Evolutionary conservation across 1,140 invertebrate genomes (phyloP), one percentile per base, ranked within the genome.

Genomic region (Uloborus diversus): DNA sequence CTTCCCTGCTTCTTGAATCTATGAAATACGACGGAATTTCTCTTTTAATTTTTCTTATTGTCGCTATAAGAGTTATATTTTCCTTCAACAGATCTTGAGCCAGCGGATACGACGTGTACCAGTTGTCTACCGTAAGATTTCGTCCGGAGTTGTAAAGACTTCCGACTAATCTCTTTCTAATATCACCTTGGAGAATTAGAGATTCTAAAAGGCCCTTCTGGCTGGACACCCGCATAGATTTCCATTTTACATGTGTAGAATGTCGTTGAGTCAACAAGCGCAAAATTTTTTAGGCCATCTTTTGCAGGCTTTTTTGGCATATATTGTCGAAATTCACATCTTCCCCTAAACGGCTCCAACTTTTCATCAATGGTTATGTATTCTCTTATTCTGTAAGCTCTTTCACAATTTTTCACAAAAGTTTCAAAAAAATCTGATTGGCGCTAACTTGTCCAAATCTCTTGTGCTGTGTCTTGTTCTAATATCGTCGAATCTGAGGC

Each of bases 281-380:
- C 28, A 64, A 80, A 83, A n/a, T 82, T 79, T 68, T 84, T 84
- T 4, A 84, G 80, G 0, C 83, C 81, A 80, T 84, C 83, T 71
- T 84, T 83, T 28, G 56, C 71, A 4, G 82, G 80, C 76, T 84
- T 84, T 17, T 42, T 78, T 3, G 81, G 76, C 17, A 84, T 79
- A 66, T 82, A 83, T 65, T 81, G 78, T 1, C 68, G 23, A 73
- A 84, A 83, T 13, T 23, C 47, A 76, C 69, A 82, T 59, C 80
- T 27, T 20, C 81, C 83, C 25, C 81, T 51, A 35, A 83, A 84
- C 17, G 76, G 78, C 47, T 66, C 51, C 49, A 84, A 79, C 66
- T 81, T 82, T 73, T 84, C 83, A 70, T 84, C 81, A 32, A 84
- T 57, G n/a, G 81, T 84, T 35, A 79, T 17, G 61, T 75, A 66